Conservation (phyloP, 2,888 invertebrate species). For the Rhogogaster chlorosoma region DNA sequence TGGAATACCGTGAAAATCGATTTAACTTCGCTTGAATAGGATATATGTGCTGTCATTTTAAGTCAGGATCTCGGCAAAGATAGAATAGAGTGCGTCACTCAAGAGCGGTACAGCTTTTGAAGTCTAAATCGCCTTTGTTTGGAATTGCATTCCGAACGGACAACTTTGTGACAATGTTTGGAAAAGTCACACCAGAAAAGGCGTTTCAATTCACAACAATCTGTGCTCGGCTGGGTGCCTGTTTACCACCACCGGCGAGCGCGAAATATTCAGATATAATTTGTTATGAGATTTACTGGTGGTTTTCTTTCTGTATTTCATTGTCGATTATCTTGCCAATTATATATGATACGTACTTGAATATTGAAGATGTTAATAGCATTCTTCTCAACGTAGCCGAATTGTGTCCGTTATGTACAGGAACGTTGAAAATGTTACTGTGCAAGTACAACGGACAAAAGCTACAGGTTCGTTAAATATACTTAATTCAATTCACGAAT, state of each 20-base stretch:
- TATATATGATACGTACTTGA: conserved; percentile 5
- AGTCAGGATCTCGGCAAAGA: background rate
- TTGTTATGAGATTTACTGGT: background rate
- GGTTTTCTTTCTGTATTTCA: background rate
- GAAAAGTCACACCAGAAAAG: background rate
- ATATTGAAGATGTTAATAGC: background rate
- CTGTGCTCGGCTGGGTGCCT: background rate
- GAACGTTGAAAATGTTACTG: background rate
- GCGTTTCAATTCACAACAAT: background rate
- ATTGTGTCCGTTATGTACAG: conserved; percentile 11
- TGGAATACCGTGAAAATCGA: background rate
- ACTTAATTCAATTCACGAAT: background rate
- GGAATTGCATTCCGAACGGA: background rate
- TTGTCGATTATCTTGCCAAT: background rate
- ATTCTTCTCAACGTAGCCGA: background rate
- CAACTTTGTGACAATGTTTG: background rate
- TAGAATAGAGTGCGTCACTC: background rate
- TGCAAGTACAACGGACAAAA: conserved; percentile 24
- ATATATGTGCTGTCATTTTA: background rate
- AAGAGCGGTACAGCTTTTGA: background rate
- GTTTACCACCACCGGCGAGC: conserved; percentile 1
- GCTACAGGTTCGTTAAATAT: background rate
- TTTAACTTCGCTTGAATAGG: background rate
- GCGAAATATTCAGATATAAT: background rate
- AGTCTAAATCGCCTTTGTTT: background rate